Evolutionary conservation across 2,888 invertebrate genomes (phyloP).

Genomic region (Drosophila differens): DNA sequence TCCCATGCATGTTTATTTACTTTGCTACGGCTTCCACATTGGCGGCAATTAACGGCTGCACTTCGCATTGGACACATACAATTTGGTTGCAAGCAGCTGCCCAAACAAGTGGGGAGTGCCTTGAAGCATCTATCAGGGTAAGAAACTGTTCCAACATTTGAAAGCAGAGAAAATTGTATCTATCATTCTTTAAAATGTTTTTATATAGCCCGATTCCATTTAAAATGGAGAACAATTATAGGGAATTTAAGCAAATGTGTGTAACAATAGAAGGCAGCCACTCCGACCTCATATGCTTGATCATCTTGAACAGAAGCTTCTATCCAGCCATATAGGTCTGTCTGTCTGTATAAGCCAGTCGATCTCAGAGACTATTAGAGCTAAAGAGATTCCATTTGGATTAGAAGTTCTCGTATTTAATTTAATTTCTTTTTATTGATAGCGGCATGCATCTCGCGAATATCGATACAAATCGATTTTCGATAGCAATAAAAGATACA

Average conservation of each 20-base stretch:
- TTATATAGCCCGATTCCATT: neutral
- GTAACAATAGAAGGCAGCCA: neutral
- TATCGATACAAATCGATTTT: no score
- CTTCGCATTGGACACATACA: constrained; percentile 49
- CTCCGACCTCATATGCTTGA: neutral
- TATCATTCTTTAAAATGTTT: neutral
- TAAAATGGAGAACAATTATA: neutral
- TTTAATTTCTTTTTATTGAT: no score
- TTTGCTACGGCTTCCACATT: constrained; percentile 36
- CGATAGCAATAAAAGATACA: neutral
- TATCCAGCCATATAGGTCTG: neutral
- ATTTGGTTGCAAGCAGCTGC: constrained; percentile 26
- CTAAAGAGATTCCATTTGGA: neutral
- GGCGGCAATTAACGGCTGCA: constrained; percentile 66
- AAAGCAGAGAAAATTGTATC: neutral
- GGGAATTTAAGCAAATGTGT: neutral
- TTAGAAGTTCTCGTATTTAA: neutral
- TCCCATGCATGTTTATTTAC: constrained; percentile 38
- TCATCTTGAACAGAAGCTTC: neutral
- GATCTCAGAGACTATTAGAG: neutral
- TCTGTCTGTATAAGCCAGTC: neutral
- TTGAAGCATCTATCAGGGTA: neutral
- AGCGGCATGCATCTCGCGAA: no score
- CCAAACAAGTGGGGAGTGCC: neutral
- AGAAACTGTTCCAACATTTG: neutral